phyloP scores from a whole-genome alignment of 2,797 vertebrate genomes.

The Cygnus olor region DNA sequence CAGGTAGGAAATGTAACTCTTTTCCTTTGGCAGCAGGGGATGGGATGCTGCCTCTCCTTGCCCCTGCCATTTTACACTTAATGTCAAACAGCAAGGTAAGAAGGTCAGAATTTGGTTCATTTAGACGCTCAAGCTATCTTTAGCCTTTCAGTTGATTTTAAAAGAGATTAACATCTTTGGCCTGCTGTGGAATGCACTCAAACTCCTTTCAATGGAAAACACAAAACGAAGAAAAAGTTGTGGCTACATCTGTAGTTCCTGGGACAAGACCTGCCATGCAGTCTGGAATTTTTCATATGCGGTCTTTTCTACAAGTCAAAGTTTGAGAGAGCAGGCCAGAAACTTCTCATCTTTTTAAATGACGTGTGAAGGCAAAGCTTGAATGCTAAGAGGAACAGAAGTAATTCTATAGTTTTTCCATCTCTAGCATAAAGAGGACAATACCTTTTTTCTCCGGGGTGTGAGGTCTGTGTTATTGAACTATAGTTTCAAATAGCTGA shows the following conservation, averaged over 20 bases:
- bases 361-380: background rate
- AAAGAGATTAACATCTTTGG: background rate
- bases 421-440: background rate
- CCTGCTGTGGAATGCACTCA: background rate
- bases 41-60: background rate
- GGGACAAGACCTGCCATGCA: background rate
- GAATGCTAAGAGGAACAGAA: background rate
- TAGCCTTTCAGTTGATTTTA: background rate
- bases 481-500: background rate
- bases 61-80: background rate
- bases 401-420: background rate
- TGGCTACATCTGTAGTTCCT: background rate
- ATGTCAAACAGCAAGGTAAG: background rate
- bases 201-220: background rate
- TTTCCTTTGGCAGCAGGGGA: background rate
- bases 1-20: conserved; percentile 84
- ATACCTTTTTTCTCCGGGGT: background rate
- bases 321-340: background rate
- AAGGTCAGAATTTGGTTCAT: background rate
- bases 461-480: background rate
- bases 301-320: background rate
- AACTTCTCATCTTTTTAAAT: background rate
- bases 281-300: background rate
- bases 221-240: background rate
- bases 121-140: background rate